A percentile compares a stretch with the other conserved stretches of the same genome.
Evolutionary conservation across 2,797 vertebrate genomes (phyloP).

Genomic region (Limosa lapponica): DNA sequence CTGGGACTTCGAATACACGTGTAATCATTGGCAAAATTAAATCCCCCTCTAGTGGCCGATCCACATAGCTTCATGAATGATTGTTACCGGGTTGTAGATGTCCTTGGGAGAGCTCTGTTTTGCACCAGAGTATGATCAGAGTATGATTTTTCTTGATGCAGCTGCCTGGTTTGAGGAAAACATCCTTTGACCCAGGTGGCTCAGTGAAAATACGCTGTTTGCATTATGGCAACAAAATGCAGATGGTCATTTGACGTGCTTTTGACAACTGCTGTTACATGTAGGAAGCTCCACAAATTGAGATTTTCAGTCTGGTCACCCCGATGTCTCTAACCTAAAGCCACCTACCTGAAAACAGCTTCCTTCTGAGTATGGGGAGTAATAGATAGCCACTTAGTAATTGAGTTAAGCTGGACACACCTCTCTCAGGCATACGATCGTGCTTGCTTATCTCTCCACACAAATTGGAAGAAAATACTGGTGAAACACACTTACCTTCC

Average conservation of each 20-base stretch:
- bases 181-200: neutral
- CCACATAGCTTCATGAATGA: neutral
- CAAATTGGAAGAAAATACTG: neutral
- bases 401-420: neutral
- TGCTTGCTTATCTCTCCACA: neutral
- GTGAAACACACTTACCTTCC: neutral
- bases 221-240: neutral
- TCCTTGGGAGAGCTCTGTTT: neutral
- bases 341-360: neutral
- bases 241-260: neutral
- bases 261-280: neutral
- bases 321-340: neutral
- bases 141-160: neutral
- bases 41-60: conserved; percentile 59
- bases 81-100: accelerated
- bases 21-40: conserved; percentile 31
- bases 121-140: neutral
- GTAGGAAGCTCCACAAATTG: neutral
- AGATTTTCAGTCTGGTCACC: neutral
- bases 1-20: accelerated
- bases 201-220: neutral
- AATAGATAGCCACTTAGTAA: neutral
- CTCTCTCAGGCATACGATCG: neutral
- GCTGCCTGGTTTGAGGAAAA: neutral
- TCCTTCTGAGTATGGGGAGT: neutral